Percentiles rank a stretch among this genome's conserved stretches.
Evolutionary conservation across 1,140 invertebrate genomes (phyloP).

Genomic region (Drosophila watanabei): DNA sequence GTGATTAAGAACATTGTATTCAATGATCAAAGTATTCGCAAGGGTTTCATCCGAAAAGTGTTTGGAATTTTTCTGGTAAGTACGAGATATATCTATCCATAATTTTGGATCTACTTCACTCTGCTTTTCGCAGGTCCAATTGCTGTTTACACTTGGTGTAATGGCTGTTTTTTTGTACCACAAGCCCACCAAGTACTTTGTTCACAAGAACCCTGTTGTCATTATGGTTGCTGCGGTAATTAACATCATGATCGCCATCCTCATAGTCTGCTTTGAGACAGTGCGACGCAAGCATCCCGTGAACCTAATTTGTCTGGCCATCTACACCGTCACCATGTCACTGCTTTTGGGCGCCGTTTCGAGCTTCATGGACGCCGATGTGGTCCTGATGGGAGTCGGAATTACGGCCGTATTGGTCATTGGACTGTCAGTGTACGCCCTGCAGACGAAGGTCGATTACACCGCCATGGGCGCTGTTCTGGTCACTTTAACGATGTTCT

Average conservation of each 20-base stretch:
- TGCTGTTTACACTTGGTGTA: conserved; percentile 55
- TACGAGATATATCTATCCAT: background rate
- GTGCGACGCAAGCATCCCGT: conserved; percentile 51
- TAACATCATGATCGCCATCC: conserved; percentile 52
- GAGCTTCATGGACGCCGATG: conserved; percentile 35
- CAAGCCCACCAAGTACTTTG: conserved; percentile 51
- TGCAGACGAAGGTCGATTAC: conserved; percentile 97
- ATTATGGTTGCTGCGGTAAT: conserved; percentile 27
- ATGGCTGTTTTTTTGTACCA: conserved; percentile 54
- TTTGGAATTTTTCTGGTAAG: conserved; percentile 62
- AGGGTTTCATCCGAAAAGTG: conserved; percentile 66
- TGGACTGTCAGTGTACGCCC: conserved; percentile 95
- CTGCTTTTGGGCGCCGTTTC: conserved; percentile 45
- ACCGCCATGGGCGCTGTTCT: conserved; percentile 93
- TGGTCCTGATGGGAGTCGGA: conserved; percentile 47
- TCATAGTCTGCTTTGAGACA: conserved; percentile 44
- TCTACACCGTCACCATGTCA: conserved; percentile 62
- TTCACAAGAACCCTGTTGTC: conserved; percentile 21
- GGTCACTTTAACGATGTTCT: conserved; percentile 89
- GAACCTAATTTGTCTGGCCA: conserved; percentile 55
- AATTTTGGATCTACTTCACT: background rate
- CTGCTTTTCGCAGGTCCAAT: conserved; percentile 42
- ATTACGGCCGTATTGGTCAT: conserved; percentile 88
- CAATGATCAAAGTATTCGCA: conserved; percentile 59
- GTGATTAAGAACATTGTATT: conserved; percentile 44